Evolutionary conservation across 2,888 invertebrate genomes (phyloP), one percentile per base, ranked within the genome.

Genomic region (Brenthis hecate): DNA sequence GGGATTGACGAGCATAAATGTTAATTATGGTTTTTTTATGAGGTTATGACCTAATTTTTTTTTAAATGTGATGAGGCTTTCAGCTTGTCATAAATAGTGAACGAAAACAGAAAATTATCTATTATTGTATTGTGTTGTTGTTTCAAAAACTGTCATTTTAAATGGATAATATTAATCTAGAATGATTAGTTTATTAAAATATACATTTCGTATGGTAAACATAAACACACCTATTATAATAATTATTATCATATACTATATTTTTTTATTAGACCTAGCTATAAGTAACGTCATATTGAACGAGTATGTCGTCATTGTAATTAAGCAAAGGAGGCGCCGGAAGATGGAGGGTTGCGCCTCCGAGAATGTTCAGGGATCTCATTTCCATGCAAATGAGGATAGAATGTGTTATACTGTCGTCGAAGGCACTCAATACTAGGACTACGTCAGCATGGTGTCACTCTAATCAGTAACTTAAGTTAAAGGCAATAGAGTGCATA

Each of bases 341-440:
- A 85, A 87, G 87, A 85, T 81, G 84, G 85, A 82, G 85, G 85
- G 85, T 79, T 81, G 78, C 77, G 81, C 78, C 83, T 81, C 77
- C 81, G 84, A 84, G 86, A 86, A 88, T 88, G 89, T 88, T 88
- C 90, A 80, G 81, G 80, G 85, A 86, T 85, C 91, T 92, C 89
- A 91, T 92, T 91, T 92, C 88, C 90, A 92, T 92, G 92, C 87
- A 92, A 92, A 92, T 92, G 89, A 91, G 88, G 83, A 81, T 81
- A 84, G 84, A 79, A 84, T 83, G 85, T 83, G 84, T 85, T 85
- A 87, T 85, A 85, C 83, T 81, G 62, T 50, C 71, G 65, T 65
- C 60, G 55, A 83, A 81, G 81, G 78, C 79, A 76, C 77, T 75
- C 78, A 76, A 78, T 80, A 78, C 77, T 75, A 74, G 65, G 69